Base-by-base conservation (phyloP, 2,888 invertebrate species). In the Malthinus flaveolus region DNA sequence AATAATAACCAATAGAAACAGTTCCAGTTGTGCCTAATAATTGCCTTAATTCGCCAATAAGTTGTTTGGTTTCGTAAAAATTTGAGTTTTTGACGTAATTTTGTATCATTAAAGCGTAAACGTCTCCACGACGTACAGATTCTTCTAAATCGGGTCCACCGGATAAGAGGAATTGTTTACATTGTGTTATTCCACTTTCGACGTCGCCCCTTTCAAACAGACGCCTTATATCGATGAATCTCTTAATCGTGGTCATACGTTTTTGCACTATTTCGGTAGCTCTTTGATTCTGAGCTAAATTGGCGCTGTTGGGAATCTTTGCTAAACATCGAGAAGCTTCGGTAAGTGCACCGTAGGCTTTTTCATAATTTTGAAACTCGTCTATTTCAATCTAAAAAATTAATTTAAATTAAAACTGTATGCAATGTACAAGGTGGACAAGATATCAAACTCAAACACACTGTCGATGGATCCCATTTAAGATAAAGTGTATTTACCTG, bases 331-430 rank as follows among this genome's bases (percentile, higher is more conserved):
- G 87, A 49, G 88, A 84, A 0, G 97, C 95, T 81, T 97, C 97
- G 67, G 90, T 91, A 60, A 97, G 82, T 0, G 97, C 95, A 32
- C 92, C 93, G 8, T 93, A 79, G 0, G 95, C 96, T 78, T 98
- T 98, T 57, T 95, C 96, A 71, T 96, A 97, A 77, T 97, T 95
- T 81, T 95, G 90, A 76, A 88, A 93, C 71, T 94, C 93, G 71
- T 93, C 93, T 49, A 93, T 90, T 78, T 94, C 93, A 10, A 91
- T 87, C 84, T 89, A 62, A 39, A 76, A 71, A 23, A 15, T 32
- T 42, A 56, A 15, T n/a, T 9, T 42, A 12, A 48, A 7, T 42
- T 23, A 42, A 15, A 44, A 10, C 12, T 31, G n/a, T n/a, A n/a
- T n/a, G n/a, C n/a, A n/a, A n/a, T n/a, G n/a, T n/a, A n/a, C n/a